A percentile compares a stretch with the other conserved stretches of the same genome.
Evolutionary conservation across 1,140 invertebrate species (phyloP).

Genomic region (Pogonus chalceus): DNA sequence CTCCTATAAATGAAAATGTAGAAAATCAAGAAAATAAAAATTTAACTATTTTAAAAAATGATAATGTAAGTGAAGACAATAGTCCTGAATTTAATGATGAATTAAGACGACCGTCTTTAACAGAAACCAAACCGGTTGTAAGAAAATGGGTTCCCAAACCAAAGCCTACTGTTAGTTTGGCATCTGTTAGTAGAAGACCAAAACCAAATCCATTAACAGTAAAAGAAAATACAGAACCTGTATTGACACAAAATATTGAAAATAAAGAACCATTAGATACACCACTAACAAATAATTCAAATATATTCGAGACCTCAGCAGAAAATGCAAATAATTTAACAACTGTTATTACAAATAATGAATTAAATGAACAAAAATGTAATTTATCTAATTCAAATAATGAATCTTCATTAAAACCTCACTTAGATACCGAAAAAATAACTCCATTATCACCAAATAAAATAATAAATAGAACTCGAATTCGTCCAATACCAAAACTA

Average conservation of each 20-base stretch:
- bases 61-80: background rate
- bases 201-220: background rate
- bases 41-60: conserved; percentile 1
- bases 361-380: too few species aligned
- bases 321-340: too few species aligned
- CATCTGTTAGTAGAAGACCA: background rate
- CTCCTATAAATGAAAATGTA: conserved; percentile 6
- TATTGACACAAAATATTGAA: background rate
- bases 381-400: too few species aligned
- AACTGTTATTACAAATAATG: too few species aligned
- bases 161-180: background rate
- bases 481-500: conserved; percentile 29
- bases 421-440: background rate
- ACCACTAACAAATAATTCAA: too few species aligned
- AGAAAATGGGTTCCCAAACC: background rate
- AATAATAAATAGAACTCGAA: conserved; percentile 25
- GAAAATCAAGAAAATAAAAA: conserved; percentile 9
- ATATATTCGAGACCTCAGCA: too few species aligned
- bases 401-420: too few species aligned
- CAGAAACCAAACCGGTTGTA: background rate
- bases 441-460: conserved; percentile 28
- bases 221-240: background rate
- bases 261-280: background rate
- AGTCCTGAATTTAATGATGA: background rate
- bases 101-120: background rate